These are phyloP conservation scores for Nymphalis urticae DNA, from an alignment of 2,888 invertebrate species.

Conservation along the genomic window DNA sequence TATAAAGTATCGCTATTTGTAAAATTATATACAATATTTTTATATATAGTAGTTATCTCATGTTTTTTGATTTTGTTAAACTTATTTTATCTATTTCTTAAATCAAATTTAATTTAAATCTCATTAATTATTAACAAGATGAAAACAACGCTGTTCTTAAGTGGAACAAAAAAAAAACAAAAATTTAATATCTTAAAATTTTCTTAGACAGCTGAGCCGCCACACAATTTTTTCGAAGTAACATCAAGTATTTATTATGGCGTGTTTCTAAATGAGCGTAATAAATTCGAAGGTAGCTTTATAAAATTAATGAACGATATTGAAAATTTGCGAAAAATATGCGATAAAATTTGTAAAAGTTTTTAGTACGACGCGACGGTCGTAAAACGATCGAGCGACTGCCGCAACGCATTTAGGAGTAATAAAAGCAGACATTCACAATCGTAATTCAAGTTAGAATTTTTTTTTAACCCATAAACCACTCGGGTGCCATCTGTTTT, in stretches of 20 bases:
- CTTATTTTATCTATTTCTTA: neutral
- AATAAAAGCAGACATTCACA: conserved; percentile 65
- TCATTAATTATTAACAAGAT: conserved; percentile 12
- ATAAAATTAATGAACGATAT: conserved; percentile 37
- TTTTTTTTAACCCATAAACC: conserved; percentile 51
- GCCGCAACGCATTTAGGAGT: conserved; percentile 66
- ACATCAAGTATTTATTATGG: conserved; percentile 28
- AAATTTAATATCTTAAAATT: conserved; percentile 35
- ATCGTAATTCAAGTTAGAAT: conserved; percentile 64
- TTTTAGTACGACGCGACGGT: conserved; percentile 54
- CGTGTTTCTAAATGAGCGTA: conserved; percentile 28
- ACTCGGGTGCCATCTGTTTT: conserved; percentile 46
- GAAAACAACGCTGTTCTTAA: conserved; percentile 10
- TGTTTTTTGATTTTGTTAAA: too few relatives aligned
- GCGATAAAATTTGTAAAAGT: conserved; percentile 43
- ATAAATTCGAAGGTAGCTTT: conserved; percentile 30
- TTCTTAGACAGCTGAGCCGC: conserved; percentile 37
- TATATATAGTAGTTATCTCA: too few relatives aligned
- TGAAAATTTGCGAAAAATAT: conserved; percentile 42
- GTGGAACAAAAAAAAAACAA: conserved; percentile 15
- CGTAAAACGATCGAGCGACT: conserved; percentile 70
- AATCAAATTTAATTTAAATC: neutral
- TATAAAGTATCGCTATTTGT: too few relatives aligned
- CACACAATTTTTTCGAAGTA: conserved; percentile 14
- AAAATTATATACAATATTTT: too few relatives aligned